A percentile compares a stretch with the other conserved stretches of the same genome.
Conservation (phyloP, 2,113 vertebrate species). For the Chascanopsetta lugubris region DNA sequence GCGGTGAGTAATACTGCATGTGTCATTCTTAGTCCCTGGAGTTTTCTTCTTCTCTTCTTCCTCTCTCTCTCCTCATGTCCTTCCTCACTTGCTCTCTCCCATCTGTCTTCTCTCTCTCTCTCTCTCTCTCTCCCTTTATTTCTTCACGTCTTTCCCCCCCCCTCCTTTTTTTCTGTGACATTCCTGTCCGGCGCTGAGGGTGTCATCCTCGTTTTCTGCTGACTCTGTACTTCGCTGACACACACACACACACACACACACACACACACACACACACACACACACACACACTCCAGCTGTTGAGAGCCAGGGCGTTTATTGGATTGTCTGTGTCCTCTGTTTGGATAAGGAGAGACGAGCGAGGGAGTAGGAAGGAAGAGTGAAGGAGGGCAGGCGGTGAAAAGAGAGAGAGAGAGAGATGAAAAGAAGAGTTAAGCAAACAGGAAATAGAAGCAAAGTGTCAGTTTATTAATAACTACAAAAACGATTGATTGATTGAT, state of each 20-base stretch:
- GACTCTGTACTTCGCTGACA: slow-evolving; percentile 55
- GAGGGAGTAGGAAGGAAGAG: slow-evolving; percentile 12
- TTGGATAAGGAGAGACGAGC: slow-evolving; percentile 69
- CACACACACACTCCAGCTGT: slow-evolving; percentile 72
- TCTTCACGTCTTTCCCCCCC: slow-evolving; percentile 19
- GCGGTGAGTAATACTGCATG: slow-evolving; percentile 72
- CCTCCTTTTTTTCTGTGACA: slow-evolving; percentile 60
- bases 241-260: slow-evolving; percentile 30
- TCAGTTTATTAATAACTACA: slow-evolving; percentile 1
- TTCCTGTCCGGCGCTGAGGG: slow-evolving; percentile 71
- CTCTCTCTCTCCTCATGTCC: slow-evolving; percentile 18
- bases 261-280: slow-evolving; percentile 25
- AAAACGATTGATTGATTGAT: not conserved
- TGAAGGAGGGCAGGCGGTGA: not conserved
- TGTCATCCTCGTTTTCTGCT: slow-evolving; percentile 77
- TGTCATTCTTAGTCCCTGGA: slow-evolving; percentile 68
- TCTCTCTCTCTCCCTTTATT: slow-evolving; percentile 16
- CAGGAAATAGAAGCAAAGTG: not conserved
- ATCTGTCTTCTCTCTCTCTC: slow-evolving; percentile 48
- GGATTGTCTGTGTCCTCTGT: slow-evolving; percentile 79
- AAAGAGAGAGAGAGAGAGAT: not conserved
- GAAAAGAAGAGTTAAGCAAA: not conserved
- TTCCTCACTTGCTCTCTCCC: slow-evolving; percentile 32
- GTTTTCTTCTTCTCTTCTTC: slow-evolving; percentile 60
- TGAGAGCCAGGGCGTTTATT: slow-evolving; percentile 70